Evolutionary conservation across 2,888 invertebrate species (phyloP), one percentile per base, ranked within the genome.

Genomic region (Nowickia ferox): DNA sequence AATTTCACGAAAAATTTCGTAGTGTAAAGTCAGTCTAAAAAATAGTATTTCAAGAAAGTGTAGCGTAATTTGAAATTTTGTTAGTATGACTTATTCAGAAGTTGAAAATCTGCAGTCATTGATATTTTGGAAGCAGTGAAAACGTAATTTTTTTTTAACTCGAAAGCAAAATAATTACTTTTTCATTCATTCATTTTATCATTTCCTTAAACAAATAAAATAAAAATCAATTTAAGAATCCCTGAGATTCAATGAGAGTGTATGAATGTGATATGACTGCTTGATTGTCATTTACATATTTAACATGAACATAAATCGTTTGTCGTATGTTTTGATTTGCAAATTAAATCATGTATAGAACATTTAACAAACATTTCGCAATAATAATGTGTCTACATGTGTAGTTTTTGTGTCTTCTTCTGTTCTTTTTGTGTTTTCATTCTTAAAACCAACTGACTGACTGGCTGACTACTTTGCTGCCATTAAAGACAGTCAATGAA

Each of bases 251-350:
- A 53, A 11, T 13, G 13, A 38, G 10, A 59, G 51, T 76, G 51
- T 57, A 46, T 57, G 61, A 44, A 44, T 69, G 53, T 77, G 66
- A 55, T 72, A 48, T 72, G 57, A 44, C 51, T 66, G 59, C 38
- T 61, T 77, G 72, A 55, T 66, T 71, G 76, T 80, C 79, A 86
- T 86, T 86, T 83, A 80, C 79, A 83, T 83, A 83, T 86, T 83
- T 69, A 74, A 72, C 71, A 72, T 85, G 79, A 71, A 77, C 83
- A 84, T 83, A 83, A 86, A 83, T 83, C 86, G 83, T 84, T 86
- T 80, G 83, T 86, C 83, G 83, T 86, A 84, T 83, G 76, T 68
- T 83, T 86, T 86, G 79, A 86, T 86, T 86, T 86, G 86, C 86
- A 86, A 86, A 86, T 86, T 86, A 72, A 86, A 86, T 86, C 83